Conservation (phyloP, 2,113 vertebrate species). For the Xenopus laevis region DNA sequence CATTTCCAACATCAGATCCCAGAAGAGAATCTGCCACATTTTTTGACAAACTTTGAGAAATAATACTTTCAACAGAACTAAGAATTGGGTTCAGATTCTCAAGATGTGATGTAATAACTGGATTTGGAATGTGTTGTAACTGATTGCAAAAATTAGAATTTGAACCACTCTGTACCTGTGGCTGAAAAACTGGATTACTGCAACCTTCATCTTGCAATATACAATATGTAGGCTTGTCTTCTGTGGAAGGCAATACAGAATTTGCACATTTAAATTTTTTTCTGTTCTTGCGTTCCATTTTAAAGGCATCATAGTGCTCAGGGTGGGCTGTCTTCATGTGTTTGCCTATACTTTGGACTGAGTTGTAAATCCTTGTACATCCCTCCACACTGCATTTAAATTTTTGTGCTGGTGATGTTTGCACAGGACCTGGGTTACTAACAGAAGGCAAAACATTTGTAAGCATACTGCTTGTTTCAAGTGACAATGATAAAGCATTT, state of each 20-base stretch:
- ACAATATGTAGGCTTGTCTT: constrained; percentile 62
- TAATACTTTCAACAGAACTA: constrained; percentile 67
- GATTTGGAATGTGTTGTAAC: constrained; percentile 59
- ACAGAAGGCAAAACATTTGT: constrained; percentile 23
- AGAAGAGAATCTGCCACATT: constrained; percentile 60
- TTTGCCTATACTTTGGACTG: constrained; percentile 85
- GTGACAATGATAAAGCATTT: constrained; percentile 27
- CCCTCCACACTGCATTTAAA: constrained; percentile 82
- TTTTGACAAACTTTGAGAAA: constrained; percentile 62
- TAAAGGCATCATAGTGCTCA: constrained; percentile 86
- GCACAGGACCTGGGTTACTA: constrained; percentile 53
- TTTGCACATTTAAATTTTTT: constrained; percentile 60
- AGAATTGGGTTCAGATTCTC: constrained; percentile 74
- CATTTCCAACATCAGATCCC: constrained; percentile 62
- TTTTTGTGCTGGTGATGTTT: constrained; percentile 64
- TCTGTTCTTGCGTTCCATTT: constrained; percentile 74
- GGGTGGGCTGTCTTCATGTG: constrained; percentile 90
- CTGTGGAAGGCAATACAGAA: constrained; percentile 50
- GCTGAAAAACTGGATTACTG: constrained; percentile 57
- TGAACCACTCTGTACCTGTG: constrained; percentile 65
- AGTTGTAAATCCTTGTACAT: constrained; percentile 85
- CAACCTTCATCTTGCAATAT: constrained; percentile 54
- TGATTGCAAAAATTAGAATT: constrained; percentile 60
- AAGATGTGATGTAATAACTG: constrained; percentile 70
- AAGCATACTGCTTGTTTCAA: constrained; percentile 38